phyloP scores from a whole-genome alignment of 2,797 vertebrate species.

The Salmo trutta region DNA sequence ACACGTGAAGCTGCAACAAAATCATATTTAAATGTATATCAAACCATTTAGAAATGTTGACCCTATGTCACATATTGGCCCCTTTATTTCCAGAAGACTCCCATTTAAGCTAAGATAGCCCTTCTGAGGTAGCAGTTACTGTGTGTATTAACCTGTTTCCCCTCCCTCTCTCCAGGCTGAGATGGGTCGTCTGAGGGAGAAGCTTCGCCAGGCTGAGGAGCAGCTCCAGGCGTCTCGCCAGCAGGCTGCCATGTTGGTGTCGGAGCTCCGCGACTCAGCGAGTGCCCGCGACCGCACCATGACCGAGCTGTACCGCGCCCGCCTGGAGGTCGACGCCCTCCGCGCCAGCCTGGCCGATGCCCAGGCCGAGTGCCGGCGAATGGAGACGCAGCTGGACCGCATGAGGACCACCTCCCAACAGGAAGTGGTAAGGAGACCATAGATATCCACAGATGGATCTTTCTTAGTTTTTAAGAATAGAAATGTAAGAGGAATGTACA shows the following conservation, averaged over 20 bases:
- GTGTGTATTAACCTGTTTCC: background rate
- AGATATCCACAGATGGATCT: background rate
- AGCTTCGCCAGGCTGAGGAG: conserved; percentile 91
- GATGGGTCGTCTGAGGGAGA: conserved; percentile 80
- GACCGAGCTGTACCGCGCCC: conserved; percentile 87
- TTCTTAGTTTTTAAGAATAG: too few species aligned
- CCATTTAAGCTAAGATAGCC: background rate
- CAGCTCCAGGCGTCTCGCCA: conserved; percentile 90
- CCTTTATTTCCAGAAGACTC: too few species aligned
- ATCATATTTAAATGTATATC: too few species aligned
- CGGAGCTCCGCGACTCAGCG: conserved; percentile 88
- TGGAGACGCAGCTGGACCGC: conserved; percentile 73
- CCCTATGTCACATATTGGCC: too few species aligned
- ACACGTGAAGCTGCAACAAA: too few species aligned
- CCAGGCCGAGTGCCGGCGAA: conserved; percentile 81
- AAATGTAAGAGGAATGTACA: too few species aligned
- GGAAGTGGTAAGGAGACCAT: conserved; percentile 64
- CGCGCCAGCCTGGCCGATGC: conserved; percentile 83
- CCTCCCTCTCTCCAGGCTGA: conserved; percentile 76
- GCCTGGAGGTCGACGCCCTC: conserved; percentile 87
- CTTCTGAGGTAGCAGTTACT: too few species aligned
- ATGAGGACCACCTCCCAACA: conserved; percentile 71
- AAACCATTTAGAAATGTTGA: too few species aligned
- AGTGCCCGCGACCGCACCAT: conserved; percentile 88
- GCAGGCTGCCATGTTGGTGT: conserved; percentile 85